Percentiles rank a stretch among this genome's conserved stretches.
These are phyloP conservation scores for Melinopterus prodromus DNA, from an alignment of 2,888 invertebrate genomes.

Conservation along the genomic window DNA sequence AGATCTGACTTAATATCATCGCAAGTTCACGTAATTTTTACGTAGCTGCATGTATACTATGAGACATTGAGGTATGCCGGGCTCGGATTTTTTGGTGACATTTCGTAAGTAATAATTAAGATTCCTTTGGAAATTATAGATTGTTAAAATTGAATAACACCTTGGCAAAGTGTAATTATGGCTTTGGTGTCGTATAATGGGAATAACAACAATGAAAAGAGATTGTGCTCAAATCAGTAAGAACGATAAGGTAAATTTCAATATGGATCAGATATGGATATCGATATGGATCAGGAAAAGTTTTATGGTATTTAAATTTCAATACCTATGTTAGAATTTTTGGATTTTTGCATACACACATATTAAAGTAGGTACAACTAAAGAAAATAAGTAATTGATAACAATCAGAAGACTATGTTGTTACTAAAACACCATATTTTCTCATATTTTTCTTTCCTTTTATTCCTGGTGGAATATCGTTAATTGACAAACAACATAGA, in stretches of 20 bases:
- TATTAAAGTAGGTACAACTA: too few relatives aligned
- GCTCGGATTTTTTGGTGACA: conserved; percentile 17
- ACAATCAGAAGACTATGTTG: too few relatives aligned
- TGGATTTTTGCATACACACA: background rate
- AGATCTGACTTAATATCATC: conserved; percentile 4
- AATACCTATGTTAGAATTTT: background rate
- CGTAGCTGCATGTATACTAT: background rate
- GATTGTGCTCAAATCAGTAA: background rate
- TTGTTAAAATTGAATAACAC: conserved; percentile 4
- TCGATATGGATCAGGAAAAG: background rate
- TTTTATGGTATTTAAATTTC: background rate
- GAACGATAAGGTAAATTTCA: background rate
- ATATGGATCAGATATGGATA: background rate
- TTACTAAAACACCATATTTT: too few relatives aligned
- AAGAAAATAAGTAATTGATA: too few relatives aligned
- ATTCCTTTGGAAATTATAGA: background rate
- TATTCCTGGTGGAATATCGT: too few relatives aligned
- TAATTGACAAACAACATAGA: too few relatives aligned
- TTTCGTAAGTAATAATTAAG: conserved; percentile 23
- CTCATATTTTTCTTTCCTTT: too few relatives aligned
- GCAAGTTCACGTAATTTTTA: conserved; percentile 21
- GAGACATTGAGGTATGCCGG: conserved; percentile 1
- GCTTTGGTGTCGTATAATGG: background rate
- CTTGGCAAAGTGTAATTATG: background rate
- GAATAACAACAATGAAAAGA: background rate